Conservation (phyloP, 2,797 vertebrate genomes). For the Poliocrania exsul region DNA sequence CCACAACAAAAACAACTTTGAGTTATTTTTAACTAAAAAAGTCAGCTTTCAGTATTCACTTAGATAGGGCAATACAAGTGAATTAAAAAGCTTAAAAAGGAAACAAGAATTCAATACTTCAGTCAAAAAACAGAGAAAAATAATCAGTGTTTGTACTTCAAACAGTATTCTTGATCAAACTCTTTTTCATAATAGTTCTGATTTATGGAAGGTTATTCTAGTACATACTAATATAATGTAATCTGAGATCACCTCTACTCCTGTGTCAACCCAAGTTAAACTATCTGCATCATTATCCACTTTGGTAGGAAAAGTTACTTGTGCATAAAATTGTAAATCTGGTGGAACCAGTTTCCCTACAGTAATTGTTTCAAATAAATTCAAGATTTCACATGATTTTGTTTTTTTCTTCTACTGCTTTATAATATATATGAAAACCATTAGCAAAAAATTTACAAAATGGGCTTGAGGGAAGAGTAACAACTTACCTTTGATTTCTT, state of each 20-base stretch:
- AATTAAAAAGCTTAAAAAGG: not conserved
- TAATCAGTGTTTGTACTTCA: not conserved
- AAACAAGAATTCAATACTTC: not conserved
- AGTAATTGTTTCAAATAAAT: not conserved
- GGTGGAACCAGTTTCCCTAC: not conserved
- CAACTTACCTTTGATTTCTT: constrained; percentile 82
- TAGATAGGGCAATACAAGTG: not conserved
- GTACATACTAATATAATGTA: not conserved
- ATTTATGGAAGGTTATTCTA: not conserved
- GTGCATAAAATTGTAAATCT: not conserved
- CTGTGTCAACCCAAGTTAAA: not conserved
- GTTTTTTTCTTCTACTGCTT: not conserved
- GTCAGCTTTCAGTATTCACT: not conserved
- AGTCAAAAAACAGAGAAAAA: not conserved
- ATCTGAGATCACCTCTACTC: not conserved
- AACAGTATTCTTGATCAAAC: not conserved
- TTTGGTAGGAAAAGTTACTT: not conserved
- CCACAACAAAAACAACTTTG: not conserved
- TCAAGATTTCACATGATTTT: not conserved
- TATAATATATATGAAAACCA: not conserved
- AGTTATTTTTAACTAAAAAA: not conserved
- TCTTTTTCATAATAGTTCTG: not conserved
- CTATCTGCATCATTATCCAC: not conserved
- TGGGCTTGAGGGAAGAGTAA: not conserved
- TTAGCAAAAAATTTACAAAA: not conserved